These are phyloP conservation scores for Drosophila obscura DNA, from an alignment of 1,140 invertebrate genomes.

Conservation along the genomic window DNA sequence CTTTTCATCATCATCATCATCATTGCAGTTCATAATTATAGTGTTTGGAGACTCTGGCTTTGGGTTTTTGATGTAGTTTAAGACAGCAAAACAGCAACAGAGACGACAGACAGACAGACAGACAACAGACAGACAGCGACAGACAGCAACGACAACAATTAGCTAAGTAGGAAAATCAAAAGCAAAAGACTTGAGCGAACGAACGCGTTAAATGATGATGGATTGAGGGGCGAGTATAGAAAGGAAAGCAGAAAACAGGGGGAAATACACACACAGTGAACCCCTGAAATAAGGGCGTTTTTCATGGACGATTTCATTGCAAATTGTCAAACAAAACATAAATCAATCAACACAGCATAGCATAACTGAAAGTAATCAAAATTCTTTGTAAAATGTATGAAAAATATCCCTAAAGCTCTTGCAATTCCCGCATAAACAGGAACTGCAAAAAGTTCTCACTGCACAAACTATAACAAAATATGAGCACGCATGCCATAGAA, in stretches of 20 bases:
- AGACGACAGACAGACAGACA: conserved; percentile 29
- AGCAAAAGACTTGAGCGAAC: conserved; percentile 78
- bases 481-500: conserved; percentile 28
- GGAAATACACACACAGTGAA: conserved; percentile 8
- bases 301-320: conserved; percentile 25
- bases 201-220: conserved; percentile 70
- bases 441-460: conserved; percentile 31
- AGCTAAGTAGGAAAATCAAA: conserved; percentile 77
- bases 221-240: conserved; percentile 39
- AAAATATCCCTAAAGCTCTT: conserved; percentile 6
- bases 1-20: conserved; percentile 50
- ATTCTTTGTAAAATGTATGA: background rate
- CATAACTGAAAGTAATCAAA: background rate
- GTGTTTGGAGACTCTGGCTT: conserved; percentile 54
- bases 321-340: conserved; percentile 42
- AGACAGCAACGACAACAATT: conserved; percentile 64
- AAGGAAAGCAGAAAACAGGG: conserved; percentile 14
- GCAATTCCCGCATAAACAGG: conserved; percentile 1
- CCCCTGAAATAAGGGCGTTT: conserved; percentile 37
- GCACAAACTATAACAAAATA: conserved; percentile 68
- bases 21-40: conserved; percentile 72
- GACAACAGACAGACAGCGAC: conserved; percentile 41
- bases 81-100: conserved; percentile 45
- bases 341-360: conserved; percentile 32
- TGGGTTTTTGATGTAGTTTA: conserved; percentile 62